Percentiles rank a stretch among this genome's conserved stretches.
Conservation (phyloP, 2,113 vertebrate species). For the Psammodynastes pulverulentus region DNA sequence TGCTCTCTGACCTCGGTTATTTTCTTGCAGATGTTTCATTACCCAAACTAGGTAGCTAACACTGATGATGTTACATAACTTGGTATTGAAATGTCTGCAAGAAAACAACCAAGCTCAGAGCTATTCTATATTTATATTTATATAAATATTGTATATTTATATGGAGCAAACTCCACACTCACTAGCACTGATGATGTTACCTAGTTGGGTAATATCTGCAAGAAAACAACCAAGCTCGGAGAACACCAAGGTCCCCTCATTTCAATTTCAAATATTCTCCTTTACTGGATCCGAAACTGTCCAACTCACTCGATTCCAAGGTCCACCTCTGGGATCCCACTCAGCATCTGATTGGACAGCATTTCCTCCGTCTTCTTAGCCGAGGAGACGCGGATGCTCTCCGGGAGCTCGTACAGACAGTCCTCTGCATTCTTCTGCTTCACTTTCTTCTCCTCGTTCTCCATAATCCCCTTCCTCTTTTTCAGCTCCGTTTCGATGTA, state of each 20-base stretch:
- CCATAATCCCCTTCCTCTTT: conserved; percentile 92
- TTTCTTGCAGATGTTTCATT: not conserved
- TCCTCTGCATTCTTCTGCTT: conserved; percentile 94
- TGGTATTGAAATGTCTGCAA: not conserved
- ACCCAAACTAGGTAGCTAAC: not conserved
- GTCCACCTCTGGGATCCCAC: conserved; percentile 95
- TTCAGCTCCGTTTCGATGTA: conserved; percentile 99
- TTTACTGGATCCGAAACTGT: not conserved
- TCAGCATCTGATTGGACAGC: conserved; percentile 99
- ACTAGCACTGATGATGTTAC: too few relatives aligned
- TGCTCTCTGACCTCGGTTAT: not conserved
- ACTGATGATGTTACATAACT: not conserved
- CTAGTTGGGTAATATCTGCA: not conserved
- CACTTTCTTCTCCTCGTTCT: conserved; percentile 88
- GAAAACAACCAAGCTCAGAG: not conserved
- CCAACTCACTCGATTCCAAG: conserved; percentile 90
- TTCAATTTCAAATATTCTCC: not conserved
- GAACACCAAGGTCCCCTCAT: not conserved
- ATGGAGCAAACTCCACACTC: too few relatives aligned
- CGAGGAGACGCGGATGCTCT: conserved; percentile 91
- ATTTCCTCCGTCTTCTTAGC: conserved; percentile 98
- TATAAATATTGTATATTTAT: too few relatives aligned
- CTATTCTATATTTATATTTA: too few relatives aligned
- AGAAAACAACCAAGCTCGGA: not conserved
- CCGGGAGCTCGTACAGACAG: conserved; percentile 90